Evolutionary conservation across 2,888 invertebrate genomes (phyloP).

Genomic region (Monopis laevigella): DNA sequence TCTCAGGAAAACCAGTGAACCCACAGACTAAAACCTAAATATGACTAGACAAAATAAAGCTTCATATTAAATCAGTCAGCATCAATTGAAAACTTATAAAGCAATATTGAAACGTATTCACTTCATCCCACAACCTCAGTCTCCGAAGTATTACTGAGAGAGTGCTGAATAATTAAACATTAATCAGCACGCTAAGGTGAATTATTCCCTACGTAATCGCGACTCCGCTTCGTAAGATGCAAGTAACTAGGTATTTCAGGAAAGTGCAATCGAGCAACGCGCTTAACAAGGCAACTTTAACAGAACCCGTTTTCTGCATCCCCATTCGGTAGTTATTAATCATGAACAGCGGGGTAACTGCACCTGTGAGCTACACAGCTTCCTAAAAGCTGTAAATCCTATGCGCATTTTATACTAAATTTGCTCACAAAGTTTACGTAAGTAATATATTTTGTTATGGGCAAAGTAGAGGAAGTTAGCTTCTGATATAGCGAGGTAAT

Average conservation of each 20-base stretch:
- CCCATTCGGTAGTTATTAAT: constrained; percentile 11
- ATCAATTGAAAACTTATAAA: no score
- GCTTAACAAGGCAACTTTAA: constrained; percentile 13
- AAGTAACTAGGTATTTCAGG: constrained; percentile 1
- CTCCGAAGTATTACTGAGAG: no score
- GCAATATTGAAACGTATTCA: no score
- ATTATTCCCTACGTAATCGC: constrained; percentile 3
- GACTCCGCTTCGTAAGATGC: background rate
- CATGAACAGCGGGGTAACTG: constrained; percentile 10
- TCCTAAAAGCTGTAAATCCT: constrained; percentile 11
- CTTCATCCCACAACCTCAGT: no score
- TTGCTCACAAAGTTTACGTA: constrained; percentile 2
- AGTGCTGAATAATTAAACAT: constrained; percentile 8
- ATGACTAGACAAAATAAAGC: no score
- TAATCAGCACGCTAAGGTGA: constrained; percentile 3
- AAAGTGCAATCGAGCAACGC: constrained; percentile 1
- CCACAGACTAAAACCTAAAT: no score
- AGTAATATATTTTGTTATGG: constrained; percentile 1
- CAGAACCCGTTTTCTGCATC: constrained; percentile 9
- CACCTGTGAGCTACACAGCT: constrained; percentile 12
- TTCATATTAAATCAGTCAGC: no score
- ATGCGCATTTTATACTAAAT: constrained; percentile 7
- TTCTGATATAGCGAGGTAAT: no score
- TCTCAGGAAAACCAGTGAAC: no score
- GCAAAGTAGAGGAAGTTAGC: no score